A percentile compares a stretch with the other conserved stretches of the same genome.
These are phyloP conservation scores for Heliconius congener DNA, from an alignment of 1,140 invertebrate genomes.

Conservation along the genomic window DNA sequence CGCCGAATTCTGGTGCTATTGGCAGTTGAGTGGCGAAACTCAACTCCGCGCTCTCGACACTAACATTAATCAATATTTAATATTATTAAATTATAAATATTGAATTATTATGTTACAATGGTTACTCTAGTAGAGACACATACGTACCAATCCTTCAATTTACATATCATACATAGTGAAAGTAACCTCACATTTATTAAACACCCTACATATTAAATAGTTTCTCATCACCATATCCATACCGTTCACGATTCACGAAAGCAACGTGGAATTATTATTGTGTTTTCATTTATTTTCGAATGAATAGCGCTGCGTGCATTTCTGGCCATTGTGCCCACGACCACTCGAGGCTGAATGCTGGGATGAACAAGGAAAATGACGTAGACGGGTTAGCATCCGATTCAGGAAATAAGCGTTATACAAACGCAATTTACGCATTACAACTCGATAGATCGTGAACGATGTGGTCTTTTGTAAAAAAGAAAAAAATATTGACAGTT, in stretches of 20 bases:
- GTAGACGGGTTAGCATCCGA: slow-evolving; percentile 50
- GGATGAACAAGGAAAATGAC: slow-evolving; percentile 64
- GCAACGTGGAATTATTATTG: slow-evolving; percentile 67
- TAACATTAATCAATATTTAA: no score
- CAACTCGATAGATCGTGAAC: slow-evolving; percentile 31
- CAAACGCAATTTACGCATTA: slow-evolving; percentile 45
- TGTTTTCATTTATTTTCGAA: slow-evolving; percentile 71
- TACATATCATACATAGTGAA: no score
- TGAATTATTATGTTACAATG: no score
- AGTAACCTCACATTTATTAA: neutral
- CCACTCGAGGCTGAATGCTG: slow-evolving; percentile 71
- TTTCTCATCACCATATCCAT: slow-evolving; percentile 48
- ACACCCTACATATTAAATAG: neutral
- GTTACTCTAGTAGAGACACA: no score
- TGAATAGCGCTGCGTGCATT: slow-evolving; percentile 74
- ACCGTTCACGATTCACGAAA: slow-evolving; percentile 24
- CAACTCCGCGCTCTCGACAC: no score
- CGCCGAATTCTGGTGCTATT: no score
- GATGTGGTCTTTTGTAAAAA: slow-evolving; percentile 24
- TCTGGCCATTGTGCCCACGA: slow-evolving; percentile 56
- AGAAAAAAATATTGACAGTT: slow-evolving; percentile 14
- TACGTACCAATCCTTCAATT: no score
- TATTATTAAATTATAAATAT: no score
- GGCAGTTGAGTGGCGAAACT: no score
- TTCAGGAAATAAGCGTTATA: slow-evolving; percentile 59